These are phyloP conservation scores for Dione juno DNA, from an alignment of 2,888 invertebrate genomes.

Conservation along the genomic window DNA sequence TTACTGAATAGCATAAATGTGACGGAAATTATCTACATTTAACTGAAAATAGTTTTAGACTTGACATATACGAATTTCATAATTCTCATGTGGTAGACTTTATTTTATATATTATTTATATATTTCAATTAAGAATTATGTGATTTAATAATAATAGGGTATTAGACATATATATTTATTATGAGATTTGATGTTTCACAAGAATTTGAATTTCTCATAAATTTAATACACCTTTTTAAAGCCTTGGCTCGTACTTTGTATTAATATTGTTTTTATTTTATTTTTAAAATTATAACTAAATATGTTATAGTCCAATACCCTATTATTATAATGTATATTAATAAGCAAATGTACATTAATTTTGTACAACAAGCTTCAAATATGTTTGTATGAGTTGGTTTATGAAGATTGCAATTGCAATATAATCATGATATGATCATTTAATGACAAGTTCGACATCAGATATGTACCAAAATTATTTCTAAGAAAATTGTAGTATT, in stretches of 20 bases:
- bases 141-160: constrained; percentile 1
- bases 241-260: not conserved
- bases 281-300: not conserved
- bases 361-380: not conserved
- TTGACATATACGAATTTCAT: not conserved
- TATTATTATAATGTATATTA: constrained; percentile 4
- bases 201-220: not conserved
- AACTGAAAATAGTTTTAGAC: constrained; percentile 15
- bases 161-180: constrained; percentile 1
- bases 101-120: not conserved
- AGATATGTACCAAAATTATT: constrained; percentile 52
- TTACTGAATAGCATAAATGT: constrained; percentile 28
- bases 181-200: not conserved
- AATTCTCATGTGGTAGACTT: not conserved
- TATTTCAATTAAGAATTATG: constrained; percentile 3
- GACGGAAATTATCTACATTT: constrained; percentile 26
- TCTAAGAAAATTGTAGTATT: constrained; percentile 42
- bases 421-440: constrained; percentile 46
- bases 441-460: constrained; percentile 46
- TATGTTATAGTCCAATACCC: constrained; percentile 9
- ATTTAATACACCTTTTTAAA: not conserved
- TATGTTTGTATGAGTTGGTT: constrained; percentile 7
- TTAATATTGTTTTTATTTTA: not conserved
- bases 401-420: constrained; percentile 20
- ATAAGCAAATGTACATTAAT: not conserved